phyloP scores from a whole-genome alignment of 2,888 invertebrate species.

The Cerastis leucographa region DNA sequence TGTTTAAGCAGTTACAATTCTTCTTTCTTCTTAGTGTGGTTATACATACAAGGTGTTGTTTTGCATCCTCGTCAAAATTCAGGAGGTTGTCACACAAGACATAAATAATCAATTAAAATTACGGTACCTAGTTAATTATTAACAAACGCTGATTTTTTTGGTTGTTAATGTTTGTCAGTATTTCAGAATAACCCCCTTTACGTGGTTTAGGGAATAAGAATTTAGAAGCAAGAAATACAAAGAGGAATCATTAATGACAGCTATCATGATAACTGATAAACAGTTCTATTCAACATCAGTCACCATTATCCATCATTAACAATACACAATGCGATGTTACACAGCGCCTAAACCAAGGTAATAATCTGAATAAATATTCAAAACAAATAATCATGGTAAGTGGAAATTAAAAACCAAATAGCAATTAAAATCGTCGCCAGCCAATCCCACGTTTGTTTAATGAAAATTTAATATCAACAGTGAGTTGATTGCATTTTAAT shows the following conservation, averaged over 20 bases:
- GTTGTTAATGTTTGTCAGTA: too few species aligned
- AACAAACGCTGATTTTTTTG: too few species aligned
- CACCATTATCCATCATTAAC: constrained; percentile 34
- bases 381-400: constrained; percentile 39
- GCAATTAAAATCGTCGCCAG: constrained; percentile 51
- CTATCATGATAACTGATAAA: constrained; percentile 43
- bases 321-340: constrained; percentile 26
- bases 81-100: too few species aligned
- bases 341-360: constrained; percentile 14
- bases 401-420: constrained; percentile 48
- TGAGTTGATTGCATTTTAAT: constrained; percentile 71
- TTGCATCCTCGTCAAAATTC: too few species aligned
- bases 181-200: too few species aligned
- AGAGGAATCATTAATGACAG: constrained; percentile 26
- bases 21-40: too few species aligned
- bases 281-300: constrained; percentile 32
- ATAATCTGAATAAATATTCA: constrained; percentile 33
- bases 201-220: too few species aligned
- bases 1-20: constrained; percentile 10
- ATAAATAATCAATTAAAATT: too few species aligned
- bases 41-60: too few species aligned
- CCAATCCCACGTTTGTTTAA: constrained; percentile 62
- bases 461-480: constrained; percentile 66
- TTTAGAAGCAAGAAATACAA: constrained; percentile 29
- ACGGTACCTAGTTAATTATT: too few species aligned